These are phyloP conservation scores for Microtus pennsylvanicus DNA, from an alignment of 2,113 vertebrate genomes.

Conservation along the genomic window DNA sequence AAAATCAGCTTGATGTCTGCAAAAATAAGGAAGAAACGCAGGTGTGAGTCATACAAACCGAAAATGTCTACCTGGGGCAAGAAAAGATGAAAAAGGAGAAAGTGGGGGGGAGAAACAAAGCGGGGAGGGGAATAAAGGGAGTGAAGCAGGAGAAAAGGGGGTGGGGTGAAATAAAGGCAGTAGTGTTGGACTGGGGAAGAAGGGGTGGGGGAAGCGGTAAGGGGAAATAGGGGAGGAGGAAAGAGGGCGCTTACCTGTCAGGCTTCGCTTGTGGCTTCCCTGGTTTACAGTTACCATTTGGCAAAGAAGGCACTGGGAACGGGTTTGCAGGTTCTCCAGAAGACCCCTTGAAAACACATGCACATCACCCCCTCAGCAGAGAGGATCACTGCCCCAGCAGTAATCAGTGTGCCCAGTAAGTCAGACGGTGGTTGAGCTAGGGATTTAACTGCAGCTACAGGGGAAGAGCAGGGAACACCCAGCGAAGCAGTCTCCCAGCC, in stretches of 20 bases:
- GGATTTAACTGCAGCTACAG: not conserved
- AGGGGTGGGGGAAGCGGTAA: accelerated
- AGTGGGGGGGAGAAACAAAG: too few species aligned
- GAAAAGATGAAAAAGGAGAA: not conserved
- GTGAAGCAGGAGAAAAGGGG: not conserved
- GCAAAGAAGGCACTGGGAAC: constrained; percentile 88
- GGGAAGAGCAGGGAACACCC: not conserved
- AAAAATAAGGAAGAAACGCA: constrained; percentile 24
- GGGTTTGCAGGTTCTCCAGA: constrained; percentile 81
- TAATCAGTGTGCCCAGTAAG: not conserved
- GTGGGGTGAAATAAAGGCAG: too few species aligned
- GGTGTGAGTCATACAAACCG: not conserved
- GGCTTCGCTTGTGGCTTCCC: constrained; percentile 87
- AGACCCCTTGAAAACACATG: constrained; percentile 83
- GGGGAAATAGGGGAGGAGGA: too few species aligned
- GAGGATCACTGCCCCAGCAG: not conserved
- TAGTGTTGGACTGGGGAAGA: too few species aligned
- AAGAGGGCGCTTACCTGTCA: constrained; percentile 88
- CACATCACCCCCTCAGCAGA: not conserved
- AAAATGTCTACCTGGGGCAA: not conserved
- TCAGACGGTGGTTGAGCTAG: not conserved
- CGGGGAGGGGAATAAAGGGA: accelerated
- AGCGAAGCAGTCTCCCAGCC: not conserved
- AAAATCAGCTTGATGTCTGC: constrained; percentile 91
- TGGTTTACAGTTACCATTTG: constrained; percentile 85